Evolutionary conservation across 2,888 invertebrate species (phyloP), one percentile per base, ranked within the genome.

Genomic region (Dolomedes plantarius): DNA sequence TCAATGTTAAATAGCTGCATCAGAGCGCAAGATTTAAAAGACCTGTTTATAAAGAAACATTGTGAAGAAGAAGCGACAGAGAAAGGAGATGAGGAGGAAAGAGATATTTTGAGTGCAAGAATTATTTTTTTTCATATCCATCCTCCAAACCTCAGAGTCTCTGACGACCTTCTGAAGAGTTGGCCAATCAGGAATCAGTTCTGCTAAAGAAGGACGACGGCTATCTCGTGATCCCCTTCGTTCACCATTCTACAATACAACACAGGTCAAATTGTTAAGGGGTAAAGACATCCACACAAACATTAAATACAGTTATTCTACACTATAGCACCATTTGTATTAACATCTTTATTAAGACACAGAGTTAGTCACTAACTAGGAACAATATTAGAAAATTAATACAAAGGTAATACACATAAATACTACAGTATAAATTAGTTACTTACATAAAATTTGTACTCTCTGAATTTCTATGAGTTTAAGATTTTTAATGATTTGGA

Each of bases 151-250:
- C 89, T 90, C 89, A 78, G 89, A 82, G 62, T 88, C 88, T 88
- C 83, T 89, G 79, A 89, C 89, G 75, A 89, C 88, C 74, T 89
- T 89, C 76, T 90, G 90, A 27, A 95, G 94, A 90, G 92, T 93
- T 91, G 95, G 95, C 95, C 95, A 95, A 93, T 95, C 95, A 90
- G 94, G 94, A 92, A 95, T 94, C 91, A 95, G 89, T 73, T 92
- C 92, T 36, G 91, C 91, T 82, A 91, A 89, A 28, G 91, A 91
- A 62, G 89, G 88, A 64, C 91, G 88, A 71, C 90, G 89, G 73
- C 87, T 88, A 69, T 86, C 87, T 28, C 85, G 83, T 67, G 89
- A 86, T 78, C 82, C 83, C 69, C 82, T 80, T 56, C 86, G 82
- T 65, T 83, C 86, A 41, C 64, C 86, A 72, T 87, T 87, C 88